Base-by-base conservation (phyloP, 2,888 invertebrate species). In the Stenoptilia bipunctidactyla region DNA sequence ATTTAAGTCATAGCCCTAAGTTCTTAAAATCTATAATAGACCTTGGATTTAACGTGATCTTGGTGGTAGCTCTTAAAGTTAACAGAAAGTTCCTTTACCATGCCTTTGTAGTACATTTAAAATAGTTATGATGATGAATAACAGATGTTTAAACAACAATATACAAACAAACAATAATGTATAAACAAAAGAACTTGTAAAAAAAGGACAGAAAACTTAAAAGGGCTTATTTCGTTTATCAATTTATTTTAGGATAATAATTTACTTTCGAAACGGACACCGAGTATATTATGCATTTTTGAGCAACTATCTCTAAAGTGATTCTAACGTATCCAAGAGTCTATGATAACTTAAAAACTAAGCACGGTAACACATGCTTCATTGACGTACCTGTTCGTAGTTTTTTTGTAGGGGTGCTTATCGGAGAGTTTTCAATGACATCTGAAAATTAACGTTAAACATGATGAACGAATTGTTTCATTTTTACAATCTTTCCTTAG, bases 271-370 rank as follows among this genome's bases (percentile, higher is more conserved):
- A 30, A 30, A 30, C 30, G 30, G 20, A 30, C n/a, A 30, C 12
- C 20, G 10, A 2, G 30, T 30, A 30, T 30, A 30, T 30, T 30
- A 30, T 30, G 30, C 30, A 30, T 12, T 30, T 20, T 30, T 30
- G 30, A 30, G 30, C 30, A 30, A 30, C 30, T 30, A n/a, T n/a
- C 9, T 30, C 30, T 30, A n/a, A 30, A 30, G 30, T 30, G 30
- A 30, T 30, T 30, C 30, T 30, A n/a, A 30, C 30, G 30, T 12
- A n/a, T 30, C 30, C 30, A 30, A 30, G 30, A n/a, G 12, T 30
- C 30, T 30, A 30, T 30, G n/a, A 8, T 30, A 30, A 10, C 30
- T 30, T 30, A 30, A 30, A 30, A 30, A 30, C 30, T 30, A 8
- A 30, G 4, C 30, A n/a, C 10, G 30, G 6, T 30, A 30, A 30